Conservation (phyloP, 2,888 invertebrate species). For the Diarsia dahlii region DNA sequence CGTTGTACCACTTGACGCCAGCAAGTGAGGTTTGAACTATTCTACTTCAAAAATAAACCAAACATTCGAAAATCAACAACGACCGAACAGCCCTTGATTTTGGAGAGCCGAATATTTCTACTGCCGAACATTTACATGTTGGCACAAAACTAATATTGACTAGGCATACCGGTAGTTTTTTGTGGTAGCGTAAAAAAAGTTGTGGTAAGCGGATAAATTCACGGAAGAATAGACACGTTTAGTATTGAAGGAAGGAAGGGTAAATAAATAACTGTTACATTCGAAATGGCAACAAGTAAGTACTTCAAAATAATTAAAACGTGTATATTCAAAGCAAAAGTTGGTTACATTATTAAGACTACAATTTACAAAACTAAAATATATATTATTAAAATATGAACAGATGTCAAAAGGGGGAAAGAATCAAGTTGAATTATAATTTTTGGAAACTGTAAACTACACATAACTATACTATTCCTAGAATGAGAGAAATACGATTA, state of each 20-base stretch:
- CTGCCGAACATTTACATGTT: conserved; percentile 27
- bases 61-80: conserved; percentile 39
- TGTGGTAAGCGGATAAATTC: conserved; percentile 13
- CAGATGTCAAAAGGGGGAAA: no score
- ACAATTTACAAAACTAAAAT: no score
- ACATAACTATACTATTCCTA: not conserved
- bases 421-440: not conserved
- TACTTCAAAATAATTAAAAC: not conserved
- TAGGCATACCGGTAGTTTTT: conserved; percentile 5
- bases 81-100: conserved; percentile 34
- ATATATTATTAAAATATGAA: no score
- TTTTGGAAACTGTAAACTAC: not conserved
- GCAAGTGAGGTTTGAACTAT: conserved; percentile 4
- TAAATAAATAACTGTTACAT: not conserved
- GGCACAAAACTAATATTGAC: conserved; percentile 40
- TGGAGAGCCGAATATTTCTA: conserved; percentile 33
- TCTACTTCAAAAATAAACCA: conserved; percentile 29
- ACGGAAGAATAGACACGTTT: no score
- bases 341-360: no score
- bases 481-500: not conserved
- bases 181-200: not conserved
- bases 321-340: not conserved
- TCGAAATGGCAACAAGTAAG: not conserved
- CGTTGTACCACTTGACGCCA: conserved; percentile 4
- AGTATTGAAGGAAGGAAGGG: not conserved